phyloP scores from a whole-genome alignment of 2,113 vertebrate genomes.

The Megalops atlanticus region DNA sequence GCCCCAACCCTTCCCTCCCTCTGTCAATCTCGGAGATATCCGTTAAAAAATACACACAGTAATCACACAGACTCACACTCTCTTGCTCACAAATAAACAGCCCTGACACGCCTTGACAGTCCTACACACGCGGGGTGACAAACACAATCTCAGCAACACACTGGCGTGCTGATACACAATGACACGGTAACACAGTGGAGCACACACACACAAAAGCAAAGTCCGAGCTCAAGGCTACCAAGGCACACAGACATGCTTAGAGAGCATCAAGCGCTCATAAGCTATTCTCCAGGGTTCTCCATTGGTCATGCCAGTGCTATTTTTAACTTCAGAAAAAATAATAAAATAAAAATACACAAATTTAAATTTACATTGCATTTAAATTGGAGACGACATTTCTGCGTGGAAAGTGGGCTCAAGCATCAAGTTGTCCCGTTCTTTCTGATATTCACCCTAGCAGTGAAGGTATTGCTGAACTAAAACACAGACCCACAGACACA shows the following conservation, averaged over 20 bases:
- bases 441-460: neutral
- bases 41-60: slow-evolving; percentile 43
- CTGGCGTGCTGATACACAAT: slow-evolving; percentile 26
- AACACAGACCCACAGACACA: slow-evolving; percentile 9
- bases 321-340: neutral
- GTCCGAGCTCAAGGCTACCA: slow-evolving; percentile 34
- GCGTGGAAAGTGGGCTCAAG: neutral
- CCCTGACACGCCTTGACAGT: slow-evolving; percentile 60
- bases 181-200: slow-evolving; percentile 7
- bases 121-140: slow-evolving; percentile 60
- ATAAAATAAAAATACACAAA: slow-evolving; percentile 32
- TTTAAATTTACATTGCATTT: no score
- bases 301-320: neutral
- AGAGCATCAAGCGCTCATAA: slow-evolving; percentile 3
- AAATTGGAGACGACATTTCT: neutral
- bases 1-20: slow-evolving; percentile 28
- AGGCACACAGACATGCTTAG: neutral
- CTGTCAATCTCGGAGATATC: slow-evolving; percentile 53
- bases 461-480: slow-evolving; percentile 22
- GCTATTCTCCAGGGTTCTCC: neutral
- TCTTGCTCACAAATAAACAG: slow-evolving; percentile 46
- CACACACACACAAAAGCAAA: slow-evolving; percentile 28
- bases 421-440: neutral
- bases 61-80: slow-evolving; percentile 49
- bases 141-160: slow-evolving; percentile 53